Evolutionary conservation across 2,113 vertebrate species (phyloP), one percentile per base, ranked within the genome.

Genomic region (Cygnus buccinator): DNA sequence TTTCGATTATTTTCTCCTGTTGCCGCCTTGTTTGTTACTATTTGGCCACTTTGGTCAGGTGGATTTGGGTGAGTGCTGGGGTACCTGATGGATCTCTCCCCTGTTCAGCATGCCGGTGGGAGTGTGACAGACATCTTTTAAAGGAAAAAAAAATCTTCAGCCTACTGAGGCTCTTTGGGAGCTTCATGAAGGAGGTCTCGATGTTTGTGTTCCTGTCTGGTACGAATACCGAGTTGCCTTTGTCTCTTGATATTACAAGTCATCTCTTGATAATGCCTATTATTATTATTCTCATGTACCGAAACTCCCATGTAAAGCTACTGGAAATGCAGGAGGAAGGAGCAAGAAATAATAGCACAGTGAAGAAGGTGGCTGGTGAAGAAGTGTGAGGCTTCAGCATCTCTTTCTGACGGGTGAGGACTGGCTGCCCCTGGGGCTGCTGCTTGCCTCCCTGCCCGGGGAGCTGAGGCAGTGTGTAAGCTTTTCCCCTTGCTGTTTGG

Each of bases 361-460:
- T 44, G 29, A 25, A 52, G 44, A n/a, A 12, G 35, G 26, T 20
- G 44, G 44, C 44, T 22, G 31, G 50, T 41, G 28, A 46, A 59
- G 33, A 76, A 35, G n/a, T 5, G 8, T 52, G 44, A 22, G 48
- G 29, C 48, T 39, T 68, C 48, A 57, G 18, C 55, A n/a, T 43
- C 31, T 44, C 12, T 31, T 54, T 21, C 29, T 48, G 18, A 13
- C 8, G 35, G 41, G 28, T 1, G 2, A 48, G 37, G 46, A 31
- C 17, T 3, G 5, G 48, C 35, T 37, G 17, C 46, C 28, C 9
- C 46, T 62, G 41, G 1, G 1, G 70, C 37, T 0, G 0, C 0
- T 75, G 9, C 6, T 46, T 22, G 39, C 46, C 57, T 76, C 1
- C 0, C 55, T 62, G 22, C 39, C n/a, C 7, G 25, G n/a, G 67